Conservation (phyloP, 2,113 vertebrate species). For the Triplophysa dalaica region DNA sequence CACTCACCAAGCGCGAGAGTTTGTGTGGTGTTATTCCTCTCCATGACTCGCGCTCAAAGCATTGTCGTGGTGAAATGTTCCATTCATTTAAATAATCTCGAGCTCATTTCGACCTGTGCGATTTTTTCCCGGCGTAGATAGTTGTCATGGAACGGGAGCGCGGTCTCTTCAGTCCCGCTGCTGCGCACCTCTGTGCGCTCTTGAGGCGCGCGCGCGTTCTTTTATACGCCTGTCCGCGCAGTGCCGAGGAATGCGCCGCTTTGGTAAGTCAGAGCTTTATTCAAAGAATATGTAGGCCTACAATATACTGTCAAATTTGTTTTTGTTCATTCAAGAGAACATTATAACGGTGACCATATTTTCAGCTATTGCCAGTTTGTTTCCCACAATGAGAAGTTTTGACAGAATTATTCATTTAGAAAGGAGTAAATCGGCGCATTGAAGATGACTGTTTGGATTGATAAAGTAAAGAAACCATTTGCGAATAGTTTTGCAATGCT, state of each 20-base stretch:
- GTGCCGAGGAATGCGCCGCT: neutral
- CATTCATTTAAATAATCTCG: neutral
- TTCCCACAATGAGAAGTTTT: too few relatives aligned
- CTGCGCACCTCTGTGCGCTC: constrained; percentile 47
- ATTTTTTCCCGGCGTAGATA: neutral
- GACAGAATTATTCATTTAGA: too few relatives aligned
- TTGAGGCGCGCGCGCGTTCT: constrained; percentile 56
- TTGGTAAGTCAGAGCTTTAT: too few relatives aligned
- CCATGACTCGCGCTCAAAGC: constrained; percentile 56
- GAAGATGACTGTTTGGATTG: too few relatives aligned
- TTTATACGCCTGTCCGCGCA: constrained; percentile 71
- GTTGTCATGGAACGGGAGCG: constrained; percentile 11
- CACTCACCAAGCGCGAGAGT: constrained; percentile 63
- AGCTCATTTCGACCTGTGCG: constrained; percentile 1
- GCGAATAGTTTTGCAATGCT: too few relatives aligned
- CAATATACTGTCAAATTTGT: too few relatives aligned
- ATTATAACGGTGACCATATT: too few relatives aligned
- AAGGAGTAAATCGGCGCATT: too few relatives aligned
- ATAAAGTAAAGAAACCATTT: too few relatives aligned
- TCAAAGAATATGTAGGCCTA: too few relatives aligned
- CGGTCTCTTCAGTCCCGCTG: constrained; percentile 10
- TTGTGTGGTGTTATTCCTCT: constrained; percentile 55
- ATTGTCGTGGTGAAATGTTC: neutral
- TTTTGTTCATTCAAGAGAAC: too few relatives aligned
- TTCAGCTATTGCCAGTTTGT: too few relatives aligned